Evolutionary conservation across 2,888 invertebrate genomes (phyloP).

Genomic region (Ellobium chinense): DNA sequence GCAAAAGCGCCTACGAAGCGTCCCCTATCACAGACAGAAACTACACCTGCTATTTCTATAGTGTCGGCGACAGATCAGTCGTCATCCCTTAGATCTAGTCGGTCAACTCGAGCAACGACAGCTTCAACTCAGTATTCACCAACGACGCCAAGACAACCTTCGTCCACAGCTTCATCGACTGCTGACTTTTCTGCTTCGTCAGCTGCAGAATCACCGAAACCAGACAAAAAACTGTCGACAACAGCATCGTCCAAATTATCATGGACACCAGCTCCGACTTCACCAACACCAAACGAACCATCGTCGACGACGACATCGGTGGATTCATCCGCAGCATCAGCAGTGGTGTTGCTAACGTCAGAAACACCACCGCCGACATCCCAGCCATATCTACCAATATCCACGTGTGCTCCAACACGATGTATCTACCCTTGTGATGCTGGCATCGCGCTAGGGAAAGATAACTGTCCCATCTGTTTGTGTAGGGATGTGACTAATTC

Average conservation of each 20-base stretch:
- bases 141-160: not conserved
- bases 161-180: not conserved
- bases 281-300: not conserved
- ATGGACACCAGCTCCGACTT: not conserved
- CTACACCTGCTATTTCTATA: too few relatives aligned
- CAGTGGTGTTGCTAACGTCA: not conserved
- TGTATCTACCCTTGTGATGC: conserved; percentile 50
- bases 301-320: not conserved
- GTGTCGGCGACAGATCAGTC: too few relatives aligned
- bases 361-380: not conserved
- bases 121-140: not conserved
- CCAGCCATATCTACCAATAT: not conserved
- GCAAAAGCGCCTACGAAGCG: too few relatives aligned
- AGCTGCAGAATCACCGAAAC: not conserved
- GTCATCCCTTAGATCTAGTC: too few relatives aligned
- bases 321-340: not conserved
- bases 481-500: conserved; percentile 16
- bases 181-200: not conserved
- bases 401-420: conserved; percentile 47
- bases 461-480: conserved; percentile 49
- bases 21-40: too few relatives aligned
- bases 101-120: too few relatives aligned
- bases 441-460: conserved; percentile 43
- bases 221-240: not conserved
- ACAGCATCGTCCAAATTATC: not conserved